phyloP scores from a whole-genome alignment of 2,797 vertebrate genomes.

The Kryptopterus vitreolus region DNA sequence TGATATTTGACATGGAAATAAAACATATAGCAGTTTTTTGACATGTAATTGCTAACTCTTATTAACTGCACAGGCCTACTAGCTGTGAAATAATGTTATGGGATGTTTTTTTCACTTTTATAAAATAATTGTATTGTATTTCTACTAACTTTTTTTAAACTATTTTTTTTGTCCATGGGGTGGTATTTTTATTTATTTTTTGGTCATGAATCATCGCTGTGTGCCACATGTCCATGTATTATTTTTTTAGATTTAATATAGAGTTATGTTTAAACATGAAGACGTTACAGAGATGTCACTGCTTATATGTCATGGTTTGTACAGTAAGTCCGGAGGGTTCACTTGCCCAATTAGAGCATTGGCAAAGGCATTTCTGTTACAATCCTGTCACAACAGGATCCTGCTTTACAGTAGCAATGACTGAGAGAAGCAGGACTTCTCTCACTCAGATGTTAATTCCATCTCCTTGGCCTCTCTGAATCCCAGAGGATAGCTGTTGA shows the following conservation, averaged over 20 bases:
- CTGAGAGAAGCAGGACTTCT: slow-evolving; percentile 36
- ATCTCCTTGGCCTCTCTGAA: slow-evolving; percentile 38
- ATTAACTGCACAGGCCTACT: background rate
- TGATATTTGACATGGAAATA: slow-evolving; percentile 4
- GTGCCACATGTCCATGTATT: background rate
- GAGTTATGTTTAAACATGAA: background rate
- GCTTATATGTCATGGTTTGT: background rate
- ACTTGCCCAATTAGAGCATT: slow-evolving; percentile 10
- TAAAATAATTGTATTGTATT: background rate
- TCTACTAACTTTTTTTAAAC: background rate
- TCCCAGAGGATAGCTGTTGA: slow-evolving; percentile 49
- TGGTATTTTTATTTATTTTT: no score
- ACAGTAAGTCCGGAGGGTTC: background rate
- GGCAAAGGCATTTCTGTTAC: slow-evolving; percentile 2
- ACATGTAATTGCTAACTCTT: background rate
- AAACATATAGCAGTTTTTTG: slow-evolving; percentile 8
- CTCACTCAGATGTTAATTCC: slow-evolving; percentile 54
- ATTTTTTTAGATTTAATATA: background rate
- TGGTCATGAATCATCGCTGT: background rate
- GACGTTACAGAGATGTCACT: background rate
- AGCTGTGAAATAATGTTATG: background rate
- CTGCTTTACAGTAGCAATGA: slow-evolving; percentile 19
- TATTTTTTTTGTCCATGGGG: background rate
- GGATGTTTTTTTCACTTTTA: background rate
- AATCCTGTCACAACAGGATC: slow-evolving; percentile 27